Evolutionary conservation across 2,888 invertebrate genomes (phyloP).

Genomic region (Lepeophtheirus nordmannii): DNA sequence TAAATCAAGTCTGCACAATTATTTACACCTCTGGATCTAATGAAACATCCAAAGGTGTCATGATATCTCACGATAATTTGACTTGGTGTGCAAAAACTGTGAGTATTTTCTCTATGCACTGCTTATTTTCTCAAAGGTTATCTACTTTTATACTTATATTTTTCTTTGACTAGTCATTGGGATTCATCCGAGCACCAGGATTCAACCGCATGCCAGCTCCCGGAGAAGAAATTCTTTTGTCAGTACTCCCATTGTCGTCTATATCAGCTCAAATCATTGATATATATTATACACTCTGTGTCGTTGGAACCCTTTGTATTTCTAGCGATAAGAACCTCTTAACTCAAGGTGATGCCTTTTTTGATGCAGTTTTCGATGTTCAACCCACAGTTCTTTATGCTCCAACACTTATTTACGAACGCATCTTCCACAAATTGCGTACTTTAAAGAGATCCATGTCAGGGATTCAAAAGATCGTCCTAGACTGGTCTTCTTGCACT

Average conservation of each 20-base stretch:
- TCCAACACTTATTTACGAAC: constrained; percentile 20
- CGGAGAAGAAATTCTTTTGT: constrained; percentile 37
- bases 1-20: constrained; percentile 69
- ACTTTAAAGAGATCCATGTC: constrained; percentile 1
- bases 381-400: constrained; percentile 22
- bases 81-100: constrained; percentile 25
- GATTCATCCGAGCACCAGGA: constrained; percentile 22
- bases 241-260: constrained; percentile 7
- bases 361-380: constrained; percentile 7
- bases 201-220: constrained; percentile 23
- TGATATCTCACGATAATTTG: constrained; percentile 25
- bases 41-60: constrained; percentile 13
- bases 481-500: constrained; percentile 22
- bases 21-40: constrained; percentile 48
- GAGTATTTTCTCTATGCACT: too few relatives aligned
- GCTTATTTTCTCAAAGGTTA: background rate
- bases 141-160: background rate
- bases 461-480: constrained; percentile 9
- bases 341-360: constrained; percentile 7
- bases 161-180: background rate
- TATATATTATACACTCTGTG: constrained; percentile 19
- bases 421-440: constrained; percentile 19
- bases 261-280: constrained; percentile 21
- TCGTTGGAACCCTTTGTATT: constrained; percentile 24
- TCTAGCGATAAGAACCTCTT: constrained; percentile 3